Base-by-base conservation (phyloP, 2,888 invertebrate genomes). In the Oxytorus armatus region DNA sequence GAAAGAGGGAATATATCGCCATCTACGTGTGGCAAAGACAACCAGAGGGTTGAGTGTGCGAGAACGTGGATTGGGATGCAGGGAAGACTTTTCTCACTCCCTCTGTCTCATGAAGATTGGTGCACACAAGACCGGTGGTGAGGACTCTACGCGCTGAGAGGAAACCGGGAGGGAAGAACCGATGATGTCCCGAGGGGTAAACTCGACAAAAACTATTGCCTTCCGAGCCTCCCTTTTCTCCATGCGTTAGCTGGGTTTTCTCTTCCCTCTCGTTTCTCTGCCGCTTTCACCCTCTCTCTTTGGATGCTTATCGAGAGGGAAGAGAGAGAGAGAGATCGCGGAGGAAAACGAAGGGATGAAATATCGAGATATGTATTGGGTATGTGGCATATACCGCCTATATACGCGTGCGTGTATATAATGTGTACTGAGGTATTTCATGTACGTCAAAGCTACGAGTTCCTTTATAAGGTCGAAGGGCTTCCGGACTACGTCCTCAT, bases 121-220 rank as follows among this genome's bases (percentile, higher is more conserved):
- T 51, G 63, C 70, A 76, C 66, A 68, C 61, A 65, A 74, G 65
- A 70, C 55, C 39, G 39, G 16, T 61, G 16, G 53, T 51, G 73
- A 80, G 73, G 77, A 80, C 61, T 73, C 25, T 49, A 59, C 73
- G 74, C 59, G 47, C 49, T 33, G 69, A 65, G 70, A 72, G 79
- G 61, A 75, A 77, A 81, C 49, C 68, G 47, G 68, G 63, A 86
- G 84, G 82, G 78, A 70, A 85, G 84, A 83, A 85, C 84, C 84
- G 85, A 85, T 86, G 84, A 86, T 87, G 86, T 86, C 87, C 87
- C 84, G 85, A 85, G 86, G 88, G 87, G 85, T 88, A 84, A 87
- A 88, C 86, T 87, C 84, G 82, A 79, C 83, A 83, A 87, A 88
- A 88, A 88, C 88, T 87, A 88, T 88, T 88, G 87, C 86, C 85